Evolutionary conservation across 2,113 vertebrate species (phyloP).

Genomic region (Piliocolobus tephrosceles): DNA sequence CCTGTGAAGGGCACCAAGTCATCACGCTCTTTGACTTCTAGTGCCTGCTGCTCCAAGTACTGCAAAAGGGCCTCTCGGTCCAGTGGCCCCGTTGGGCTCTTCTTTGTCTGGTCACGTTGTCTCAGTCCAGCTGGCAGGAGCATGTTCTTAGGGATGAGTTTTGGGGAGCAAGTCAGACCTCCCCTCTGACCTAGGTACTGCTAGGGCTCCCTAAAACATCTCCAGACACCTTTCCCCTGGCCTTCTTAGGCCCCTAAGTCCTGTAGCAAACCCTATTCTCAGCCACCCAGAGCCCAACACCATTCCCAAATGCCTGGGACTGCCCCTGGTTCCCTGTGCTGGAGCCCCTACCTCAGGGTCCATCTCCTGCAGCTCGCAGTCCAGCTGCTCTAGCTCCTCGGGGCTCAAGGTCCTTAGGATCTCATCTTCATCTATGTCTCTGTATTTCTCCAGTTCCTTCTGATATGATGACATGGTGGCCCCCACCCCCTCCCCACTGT

Average conservation of each 20-base stretch:
- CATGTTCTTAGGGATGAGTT: slow-evolving; percentile 87
- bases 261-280: not conserved
- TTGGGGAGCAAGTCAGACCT: slow-evolving; percentile 49
- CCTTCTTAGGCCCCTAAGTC: not conserved
- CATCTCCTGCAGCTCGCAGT: slow-evolving; percentile 94
- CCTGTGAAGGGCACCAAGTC: slow-evolving; percentile 96
- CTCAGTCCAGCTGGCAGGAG: slow-evolving; percentile 93
- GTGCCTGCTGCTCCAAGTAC: slow-evolving; percentile 93
- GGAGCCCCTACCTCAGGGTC: slow-evolving; percentile 92
- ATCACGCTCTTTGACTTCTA: slow-evolving; percentile 89
- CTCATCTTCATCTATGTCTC: slow-evolving; percentile 97
- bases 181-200: not conserved
- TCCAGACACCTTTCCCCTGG: not conserved
- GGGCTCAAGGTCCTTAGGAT: slow-evolving; percentile 92
- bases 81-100: slow-evolving; percentile 90
- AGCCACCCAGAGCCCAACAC: not conserved
- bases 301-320: not conserved
- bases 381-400: slow-evolving; percentile 92
- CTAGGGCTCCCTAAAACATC: slow-evolving; percentile 22
- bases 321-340: not conserved
- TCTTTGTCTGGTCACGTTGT: slow-evolving; percentile 96
- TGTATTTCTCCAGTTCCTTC: slow-evolving; percentile 90
- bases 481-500: slow-evolving; percentile 42
- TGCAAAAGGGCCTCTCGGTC: slow-evolving; percentile 92
- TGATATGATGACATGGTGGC: slow-evolving; percentile 83